phyloP scores from a whole-genome alignment of 2,888 invertebrate species.

The Cyclophora punctaria region DNA sequence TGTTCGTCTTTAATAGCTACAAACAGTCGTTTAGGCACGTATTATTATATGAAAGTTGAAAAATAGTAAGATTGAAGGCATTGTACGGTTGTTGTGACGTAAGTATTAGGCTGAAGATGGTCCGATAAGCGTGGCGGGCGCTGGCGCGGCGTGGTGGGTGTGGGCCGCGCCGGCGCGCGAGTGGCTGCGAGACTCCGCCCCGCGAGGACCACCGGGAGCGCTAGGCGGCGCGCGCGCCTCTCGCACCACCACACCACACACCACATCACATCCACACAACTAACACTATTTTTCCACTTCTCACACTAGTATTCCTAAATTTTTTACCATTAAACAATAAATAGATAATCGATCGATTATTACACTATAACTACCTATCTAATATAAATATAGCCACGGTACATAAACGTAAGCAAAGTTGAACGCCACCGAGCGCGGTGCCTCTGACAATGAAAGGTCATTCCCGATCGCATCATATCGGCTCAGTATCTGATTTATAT shows the following conservation, averaged over 20 bases:
- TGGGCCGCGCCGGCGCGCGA: slow-evolving; percentile 51
- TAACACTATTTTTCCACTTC: neutral
- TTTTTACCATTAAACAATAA: too few relatives aligned
- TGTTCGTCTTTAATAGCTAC: too few relatives aligned
- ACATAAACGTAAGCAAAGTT: neutral
- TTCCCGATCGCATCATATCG: slow-evolving; percentile 29
- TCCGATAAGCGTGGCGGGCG: slow-evolving; percentile 57
- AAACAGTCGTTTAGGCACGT: too few relatives aligned
- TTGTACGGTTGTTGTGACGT: slow-evolving; percentile 51
- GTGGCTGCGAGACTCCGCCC: slow-evolving; percentile 71
- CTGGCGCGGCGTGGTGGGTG: slow-evolving; percentile 29
- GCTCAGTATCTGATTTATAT: slow-evolving; percentile 51
- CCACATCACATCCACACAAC: neutral
- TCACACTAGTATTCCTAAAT: too few relatives aligned
- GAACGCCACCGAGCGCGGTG: neutral
- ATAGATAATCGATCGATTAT: too few relatives aligned
- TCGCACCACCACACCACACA: slow-evolving; percentile 26
- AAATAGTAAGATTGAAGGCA: slow-evolving; percentile 1
- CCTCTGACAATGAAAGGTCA: slow-evolving; percentile 27
- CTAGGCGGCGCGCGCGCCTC: slow-evolving; percentile 59
- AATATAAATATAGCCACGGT: neutral
- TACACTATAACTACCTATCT: too few relatives aligned
- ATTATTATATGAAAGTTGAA: neutral
- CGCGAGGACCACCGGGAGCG: slow-evolving; percentile 74
- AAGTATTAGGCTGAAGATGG: slow-evolving; percentile 67